Evolutionary conservation across 1,140 invertebrate genomes (phyloP).

Genomic region (Drosophila kurseongensis): DNA sequence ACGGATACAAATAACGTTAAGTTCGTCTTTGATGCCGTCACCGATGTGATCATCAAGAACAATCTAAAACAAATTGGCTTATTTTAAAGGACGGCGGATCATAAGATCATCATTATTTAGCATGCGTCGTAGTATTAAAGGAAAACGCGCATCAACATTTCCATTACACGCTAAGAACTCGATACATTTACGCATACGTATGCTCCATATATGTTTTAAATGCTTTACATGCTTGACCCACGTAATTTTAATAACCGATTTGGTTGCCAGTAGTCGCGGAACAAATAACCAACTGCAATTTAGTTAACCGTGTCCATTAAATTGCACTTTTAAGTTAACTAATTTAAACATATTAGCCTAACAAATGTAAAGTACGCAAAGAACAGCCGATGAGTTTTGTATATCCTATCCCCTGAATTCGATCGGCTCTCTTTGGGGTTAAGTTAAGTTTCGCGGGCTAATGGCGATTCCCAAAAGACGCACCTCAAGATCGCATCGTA

Average conservation of each 20-base stretch:
- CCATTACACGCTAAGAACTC: constrained; percentile 68
- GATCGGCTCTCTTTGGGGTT: constrained; percentile 36
- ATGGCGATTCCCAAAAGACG: constrained; percentile 46
- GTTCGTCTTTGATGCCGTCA: constrained; percentile 96
- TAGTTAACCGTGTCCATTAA: constrained; percentile 50
- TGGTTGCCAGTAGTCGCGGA: constrained; percentile 78
- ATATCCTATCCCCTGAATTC: constrained; percentile 21
- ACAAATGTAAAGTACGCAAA: constrained; percentile 63
- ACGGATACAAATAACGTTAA: constrained; percentile 96
- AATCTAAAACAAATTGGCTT: constrained; percentile 96
- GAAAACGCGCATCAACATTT: constrained; percentile 64
- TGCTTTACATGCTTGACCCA: constrained; percentile 63
- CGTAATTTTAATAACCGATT: constrained; percentile 64
- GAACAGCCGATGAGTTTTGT: constrained; percentile 43
- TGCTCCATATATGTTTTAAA: constrained; percentile 46
- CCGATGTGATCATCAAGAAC: constrained; percentile 97
- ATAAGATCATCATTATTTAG: constrained; percentile 39
- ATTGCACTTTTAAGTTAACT: constrained; percentile 61
- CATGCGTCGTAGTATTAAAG: constrained; percentile 76
- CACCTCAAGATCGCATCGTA: neutral
- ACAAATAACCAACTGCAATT: constrained; percentile 69
- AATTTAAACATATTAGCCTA: constrained; percentile 65
- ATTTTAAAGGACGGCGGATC: constrained; percentile 74
- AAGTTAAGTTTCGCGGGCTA: constrained; percentile 56
- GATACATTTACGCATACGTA: constrained; percentile 45